These are phyloP conservation scores for Rhagoletis zephyria DNA, from an alignment of 1,140 invertebrate species.

Conservation along the genomic window DNA sequence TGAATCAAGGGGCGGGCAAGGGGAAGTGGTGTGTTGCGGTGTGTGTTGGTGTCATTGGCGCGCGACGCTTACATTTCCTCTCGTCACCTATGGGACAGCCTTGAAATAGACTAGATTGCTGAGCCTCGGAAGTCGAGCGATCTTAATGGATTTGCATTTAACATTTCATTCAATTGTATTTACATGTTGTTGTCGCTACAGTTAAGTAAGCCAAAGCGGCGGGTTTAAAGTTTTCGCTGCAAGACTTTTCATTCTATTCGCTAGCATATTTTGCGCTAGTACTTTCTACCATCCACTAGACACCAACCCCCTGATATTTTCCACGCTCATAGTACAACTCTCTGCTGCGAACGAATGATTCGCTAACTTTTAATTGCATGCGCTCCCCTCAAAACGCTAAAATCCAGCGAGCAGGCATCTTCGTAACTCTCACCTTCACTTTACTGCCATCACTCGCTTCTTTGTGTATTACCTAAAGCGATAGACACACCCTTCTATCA, in stretches of 20 bases:
- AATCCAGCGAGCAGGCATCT: not conserved
- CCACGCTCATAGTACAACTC: no score
- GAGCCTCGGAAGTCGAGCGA: not conserved
- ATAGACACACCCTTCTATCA: not conserved
- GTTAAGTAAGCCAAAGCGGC: not conserved
- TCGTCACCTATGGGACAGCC: not conserved
- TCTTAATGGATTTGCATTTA: not conserved
- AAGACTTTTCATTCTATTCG: not conserved
- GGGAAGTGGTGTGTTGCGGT: not conserved
- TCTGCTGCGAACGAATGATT: no score
- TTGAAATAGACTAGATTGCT: not conserved
- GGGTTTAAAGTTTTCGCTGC: not conserved
- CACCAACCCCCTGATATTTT: no score
- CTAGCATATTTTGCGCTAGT: no score
- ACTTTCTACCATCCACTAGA: no score
- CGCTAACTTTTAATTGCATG: not conserved
- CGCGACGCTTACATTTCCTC: not conserved
- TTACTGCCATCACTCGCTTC: slow-evolving; percentile 27
- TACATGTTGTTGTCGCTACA: not conserved
- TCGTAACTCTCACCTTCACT: slow-evolving; percentile 24
- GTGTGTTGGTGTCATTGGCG: not conserved
- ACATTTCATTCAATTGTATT: not conserved
- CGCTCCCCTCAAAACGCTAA: not conserved
- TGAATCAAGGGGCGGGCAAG: not conserved
- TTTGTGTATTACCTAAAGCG: not conserved